Conservation (phyloP, 2,113 vertebrate genomes). For the Pseudorasbora parva region DNA sequence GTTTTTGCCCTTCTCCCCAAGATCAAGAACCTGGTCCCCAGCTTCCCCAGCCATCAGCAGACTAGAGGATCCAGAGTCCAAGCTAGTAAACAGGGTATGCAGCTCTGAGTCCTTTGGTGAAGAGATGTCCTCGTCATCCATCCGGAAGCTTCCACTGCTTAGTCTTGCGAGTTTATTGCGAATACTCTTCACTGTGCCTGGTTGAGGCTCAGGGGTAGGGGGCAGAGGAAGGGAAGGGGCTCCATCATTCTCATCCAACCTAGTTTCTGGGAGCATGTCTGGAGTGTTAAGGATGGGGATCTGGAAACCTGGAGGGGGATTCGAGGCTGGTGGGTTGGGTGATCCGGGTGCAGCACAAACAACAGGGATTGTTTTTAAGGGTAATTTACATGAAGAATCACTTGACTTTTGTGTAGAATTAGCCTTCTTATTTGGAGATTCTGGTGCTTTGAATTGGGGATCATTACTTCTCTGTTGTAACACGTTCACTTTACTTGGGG, state of each 20-base stretch:
- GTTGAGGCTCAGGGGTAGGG: constrained; percentile 76
- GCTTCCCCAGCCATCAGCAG: constrained; percentile 71
- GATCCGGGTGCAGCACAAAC: constrained; percentile 52
- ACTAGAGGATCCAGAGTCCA: constrained; percentile 73
- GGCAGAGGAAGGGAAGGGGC: constrained; percentile 59
- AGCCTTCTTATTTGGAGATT: constrained; percentile 46
- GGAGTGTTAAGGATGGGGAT: constrained; percentile 74
- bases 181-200: constrained; percentile 74
- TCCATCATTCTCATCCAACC: constrained; percentile 69
- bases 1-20: constrained; percentile 86
- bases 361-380: constrained; percentile 26
- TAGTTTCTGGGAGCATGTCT: constrained; percentile 58
- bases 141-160: constrained; percentile 78
- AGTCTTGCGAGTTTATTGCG: constrained; percentile 80
- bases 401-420: constrained; percentile 21
- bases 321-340: constrained; percentile 60
- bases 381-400: constrained; percentile 58
- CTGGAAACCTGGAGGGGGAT: constrained; percentile 67
- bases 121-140: constrained; percentile 76
- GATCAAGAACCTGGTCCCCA: constrained; percentile 76
- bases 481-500: constrained; percentile 50
- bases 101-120: constrained; percentile 72
- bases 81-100: constrained; percentile 79
- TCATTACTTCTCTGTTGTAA: constrained; percentile 64
- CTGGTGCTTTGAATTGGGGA: constrained; percentile 51